Evolutionary conservation across 2,888 invertebrate species (phyloP).

Genomic region (Drosophila aldrichi): DNA sequence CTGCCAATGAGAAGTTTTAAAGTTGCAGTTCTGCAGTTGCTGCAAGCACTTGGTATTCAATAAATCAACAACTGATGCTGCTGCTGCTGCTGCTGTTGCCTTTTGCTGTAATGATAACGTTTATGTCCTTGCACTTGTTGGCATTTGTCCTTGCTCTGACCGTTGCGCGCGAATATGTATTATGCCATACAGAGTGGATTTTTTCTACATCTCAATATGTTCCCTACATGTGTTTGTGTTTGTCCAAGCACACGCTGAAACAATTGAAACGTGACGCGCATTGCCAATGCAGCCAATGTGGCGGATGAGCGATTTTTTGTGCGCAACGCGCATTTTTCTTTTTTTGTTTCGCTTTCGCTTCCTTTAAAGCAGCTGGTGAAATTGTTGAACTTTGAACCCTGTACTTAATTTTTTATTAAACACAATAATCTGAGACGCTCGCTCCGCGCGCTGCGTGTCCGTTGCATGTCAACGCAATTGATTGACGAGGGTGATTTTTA

Average conservation of each 20-base stretch:
- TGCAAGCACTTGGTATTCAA: conserved; percentile 14
- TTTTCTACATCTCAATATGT: conserved; percentile 59
- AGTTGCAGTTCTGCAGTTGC: not conserved
- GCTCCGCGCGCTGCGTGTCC: conserved; percentile 24
- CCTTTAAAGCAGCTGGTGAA: conserved; percentile 63
- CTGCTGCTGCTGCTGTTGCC: not conserved
- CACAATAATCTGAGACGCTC: conserved; percentile 62
- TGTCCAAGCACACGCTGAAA: conserved; percentile 59
- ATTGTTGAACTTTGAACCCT: conserved; percentile 71
- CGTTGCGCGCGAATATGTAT: conserved; percentile 35
- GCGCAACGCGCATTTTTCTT: conserved; percentile 15
- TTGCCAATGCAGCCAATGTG: conserved; percentile 46
- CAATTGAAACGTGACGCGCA: conserved; percentile 75
- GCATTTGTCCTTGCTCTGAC: conserved; percentile 71
- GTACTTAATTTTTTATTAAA: conserved; percentile 73
- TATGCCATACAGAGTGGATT: conserved; percentile 31
- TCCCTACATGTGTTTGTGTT: conserved; percentile 64
- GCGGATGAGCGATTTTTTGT: conserved; percentile 62
- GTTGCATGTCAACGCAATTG: conserved; percentile 74
- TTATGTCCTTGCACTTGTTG: conserved; percentile 67
- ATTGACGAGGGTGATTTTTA: conserved; percentile 82
- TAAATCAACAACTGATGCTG: conserved; percentile 13
- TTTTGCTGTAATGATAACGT: conserved; percentile 47
- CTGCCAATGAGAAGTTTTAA: conserved; percentile 2
- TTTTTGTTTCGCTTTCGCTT: conserved; percentile 6